phyloP scores from a whole-genome alignment of 1,140 invertebrate species.

The Harlomillsia oculata region DNA sequence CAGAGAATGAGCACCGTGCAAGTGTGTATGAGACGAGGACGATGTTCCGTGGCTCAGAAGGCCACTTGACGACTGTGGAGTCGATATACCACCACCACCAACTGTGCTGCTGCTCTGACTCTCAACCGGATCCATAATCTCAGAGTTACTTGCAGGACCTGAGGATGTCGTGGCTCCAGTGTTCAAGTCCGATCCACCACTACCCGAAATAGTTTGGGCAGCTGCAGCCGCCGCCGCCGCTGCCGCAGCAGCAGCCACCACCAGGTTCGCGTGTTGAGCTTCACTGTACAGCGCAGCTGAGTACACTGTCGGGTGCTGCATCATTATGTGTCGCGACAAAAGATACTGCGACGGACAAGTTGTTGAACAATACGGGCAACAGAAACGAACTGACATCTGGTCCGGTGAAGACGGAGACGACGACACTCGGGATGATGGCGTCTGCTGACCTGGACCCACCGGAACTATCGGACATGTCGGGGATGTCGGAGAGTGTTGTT shows the following conservation, averaged over 20 bases:
- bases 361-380: slow-evolving; percentile 75
- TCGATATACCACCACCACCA: slow-evolving; percentile 2
- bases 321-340: slow-evolving; percentile 65
- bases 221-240: slow-evolving; percentile 38
- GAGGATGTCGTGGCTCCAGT: not conserved
- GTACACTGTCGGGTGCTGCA: slow-evolving; percentile 33
- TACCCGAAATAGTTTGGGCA: slow-evolving; percentile 43
- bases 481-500: no score
- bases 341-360: slow-evolving; percentile 79
- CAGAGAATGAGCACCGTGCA: no score
- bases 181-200: no score
- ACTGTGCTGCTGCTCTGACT: slow-evolving; percentile 23
- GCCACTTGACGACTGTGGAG: no score
- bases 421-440: not conserved
- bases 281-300: slow-evolving; percentile 51
- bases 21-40: no score
- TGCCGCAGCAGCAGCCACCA: not conserved
- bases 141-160: no score
- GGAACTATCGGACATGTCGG: no score
- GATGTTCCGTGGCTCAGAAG: no score
- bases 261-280: slow-evolving; percentile 9
- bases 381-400: slow-evolving; percentile 47
- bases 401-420: not conserved
- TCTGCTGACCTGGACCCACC: not conserved
- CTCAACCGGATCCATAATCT: no score